These are phyloP conservation scores for Venturia canescens DNA, from an alignment of 1,140 invertebrate species.

Conservation along the genomic window DNA sequence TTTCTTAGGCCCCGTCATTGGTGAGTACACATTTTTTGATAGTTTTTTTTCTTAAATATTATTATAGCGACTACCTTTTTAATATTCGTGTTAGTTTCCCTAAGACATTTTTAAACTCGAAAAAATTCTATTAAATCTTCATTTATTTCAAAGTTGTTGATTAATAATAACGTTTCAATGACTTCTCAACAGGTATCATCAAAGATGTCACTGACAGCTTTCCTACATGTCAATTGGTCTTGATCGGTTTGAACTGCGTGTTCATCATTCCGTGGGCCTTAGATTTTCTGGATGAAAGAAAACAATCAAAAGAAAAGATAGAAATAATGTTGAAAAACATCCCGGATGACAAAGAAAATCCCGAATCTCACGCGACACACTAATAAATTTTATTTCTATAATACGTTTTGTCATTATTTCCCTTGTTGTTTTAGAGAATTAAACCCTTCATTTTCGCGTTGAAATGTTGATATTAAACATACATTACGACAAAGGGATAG, in stretches of 20 bases:
- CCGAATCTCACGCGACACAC: neutral
- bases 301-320: slow-evolving; percentile 48
- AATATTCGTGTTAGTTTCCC: no score
- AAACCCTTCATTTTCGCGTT: neutral
- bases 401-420: slow-evolving; percentile 9
- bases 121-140: neutral
- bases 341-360: slow-evolving; percentile 6
- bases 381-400: slow-evolving; percentile 30
- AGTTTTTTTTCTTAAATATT: no score
- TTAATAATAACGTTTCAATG: neutral
- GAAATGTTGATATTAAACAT: no score
- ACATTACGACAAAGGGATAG: no score
- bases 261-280: slow-evolving; percentile 72
- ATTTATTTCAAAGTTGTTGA: slow-evolving; percentile 25
- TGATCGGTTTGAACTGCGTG: slow-evolving; percentile 65
- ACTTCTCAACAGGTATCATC: slow-evolving; percentile 65
- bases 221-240: slow-evolving; percentile 65
- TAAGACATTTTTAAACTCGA: neutral
- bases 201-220: slow-evolving; percentile 74
- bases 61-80: no score
- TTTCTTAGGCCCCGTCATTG: slow-evolving; percentile 71
- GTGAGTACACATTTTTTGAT: slow-evolving; percentile 58
- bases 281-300: slow-evolving; percentile 63
- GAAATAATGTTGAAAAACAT: slow-evolving; percentile 1
- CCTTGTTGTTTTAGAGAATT: neutral